Base-by-base conservation (phyloP, 2,888 invertebrate genomes). In the Lamellibrachia satsuma region DNA sequence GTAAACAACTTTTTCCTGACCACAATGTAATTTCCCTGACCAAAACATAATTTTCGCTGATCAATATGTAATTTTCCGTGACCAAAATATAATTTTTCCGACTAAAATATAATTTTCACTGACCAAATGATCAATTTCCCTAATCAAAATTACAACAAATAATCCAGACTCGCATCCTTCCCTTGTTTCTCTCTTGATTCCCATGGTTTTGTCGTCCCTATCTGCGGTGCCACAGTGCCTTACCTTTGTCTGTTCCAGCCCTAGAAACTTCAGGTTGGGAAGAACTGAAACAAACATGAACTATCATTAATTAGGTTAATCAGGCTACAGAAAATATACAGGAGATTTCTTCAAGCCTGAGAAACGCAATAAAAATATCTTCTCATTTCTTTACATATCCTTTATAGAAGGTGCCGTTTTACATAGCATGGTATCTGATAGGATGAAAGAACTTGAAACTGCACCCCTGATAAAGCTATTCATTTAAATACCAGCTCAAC, bases 171-270 rank as follows among this genome's bases (percentile, higher is more conserved):
- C 22, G 22, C 15, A 75, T 75, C 75, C 22, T 22, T n/a, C 75
- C 0, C 7, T 75, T 7, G 15, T 75, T 1, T 75, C 75, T 22
- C 75, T 15, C 15, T 75, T 75, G 2, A 15, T 75, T 75, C 75
- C 75, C 15, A 15, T 75, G n/a, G 15, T 75, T 75, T 75, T 22
- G 75, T n/a, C 22, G n/a, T 75, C 75, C 11, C 22, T 11, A 75
- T 15, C n/a, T 75, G 75, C 27, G 4, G 52, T 11, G n/a, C 3
- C 51, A 90, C n/a, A 52, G 11, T n/a, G 52, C 51, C 91, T 91
- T 27, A 93, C 93, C 60, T 92, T 11, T n/a, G 93, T 93, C 11
- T 91, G 75, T 90, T 93, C 93, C 57, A 93, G 52, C 15, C 90
- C 90, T 22, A 93, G 52, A 51, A 55, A 52, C 15, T 57, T 55